Evolutionary conservation across 2,888 invertebrate genomes (phyloP).

Genomic region (Caenorhabditis zanzibari): DNA sequence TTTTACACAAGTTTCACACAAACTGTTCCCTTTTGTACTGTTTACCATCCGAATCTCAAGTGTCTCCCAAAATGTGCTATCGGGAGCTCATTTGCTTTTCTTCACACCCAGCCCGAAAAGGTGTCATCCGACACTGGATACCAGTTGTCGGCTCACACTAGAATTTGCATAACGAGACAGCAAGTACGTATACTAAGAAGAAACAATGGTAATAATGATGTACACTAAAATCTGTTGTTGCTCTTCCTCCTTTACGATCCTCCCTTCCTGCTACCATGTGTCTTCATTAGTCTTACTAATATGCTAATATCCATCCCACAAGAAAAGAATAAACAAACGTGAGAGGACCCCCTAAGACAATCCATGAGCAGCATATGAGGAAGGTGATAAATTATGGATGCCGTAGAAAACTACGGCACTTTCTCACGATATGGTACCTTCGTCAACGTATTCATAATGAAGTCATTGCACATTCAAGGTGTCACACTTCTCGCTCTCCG

Average conservation of each 20-base stretch:
- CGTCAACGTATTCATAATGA: slow-evolving; percentile 32
- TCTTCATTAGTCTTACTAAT: slow-evolving; percentile 57
- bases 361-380: slow-evolving; percentile 36
- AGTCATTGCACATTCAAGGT: slow-evolving; percentile 26
- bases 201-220: slow-evolving; percentile 62
- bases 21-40: slow-evolving; percentile 31
- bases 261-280: slow-evolving; percentile 38
- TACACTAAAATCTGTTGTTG: slow-evolving; percentile 52
- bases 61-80: slow-evolving; percentile 45
- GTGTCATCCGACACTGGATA: slow-evolving; percentile 59
- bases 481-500: slow-evolving; percentile 1
- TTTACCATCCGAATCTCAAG: slow-evolving; percentile 52
- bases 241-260: slow-evolving; percentile 6
- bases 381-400: slow-evolving; percentile 56
- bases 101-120: slow-evolving; percentile 26
- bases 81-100: slow-evolving; percentile 57
- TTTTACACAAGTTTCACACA: slow-evolving; percentile 14
- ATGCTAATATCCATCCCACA: slow-evolving; percentile 48
- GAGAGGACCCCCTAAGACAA: neutral
- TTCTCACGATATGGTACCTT: slow-evolving; percentile 56
- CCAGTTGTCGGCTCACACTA: neutral
- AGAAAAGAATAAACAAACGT: slow-evolving; percentile 7
- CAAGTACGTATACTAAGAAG: slow-evolving; percentile 20
- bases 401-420: slow-evolving; percentile 25
- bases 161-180: slow-evolving; percentile 62